phyloP scores from a whole-genome alignment of 2,797 vertebrate genomes.

The Bucorvus abyssinicus region DNA sequence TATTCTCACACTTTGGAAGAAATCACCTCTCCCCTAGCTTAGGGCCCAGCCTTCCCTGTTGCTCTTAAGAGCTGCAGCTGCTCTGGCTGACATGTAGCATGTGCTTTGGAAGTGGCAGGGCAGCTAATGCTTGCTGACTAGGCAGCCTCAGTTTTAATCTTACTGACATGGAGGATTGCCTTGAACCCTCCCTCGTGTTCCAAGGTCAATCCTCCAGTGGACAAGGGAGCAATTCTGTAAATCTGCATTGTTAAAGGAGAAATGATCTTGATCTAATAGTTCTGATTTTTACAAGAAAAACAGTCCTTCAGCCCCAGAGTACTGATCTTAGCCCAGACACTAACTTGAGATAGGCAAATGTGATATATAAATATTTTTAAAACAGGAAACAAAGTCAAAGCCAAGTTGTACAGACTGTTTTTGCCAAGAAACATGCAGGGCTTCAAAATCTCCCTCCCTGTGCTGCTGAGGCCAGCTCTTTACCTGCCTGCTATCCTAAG shows the following conservation, averaged over 20 bases:
- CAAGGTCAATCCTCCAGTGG: slow-evolving; percentile 34
- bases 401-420: neutral
- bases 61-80: neutral
- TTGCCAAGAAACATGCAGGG: neutral
- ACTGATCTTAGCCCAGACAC: neutral
- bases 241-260: slow-evolving; percentile 34
- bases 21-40: neutral
- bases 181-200: neutral
- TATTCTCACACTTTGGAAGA: neutral
- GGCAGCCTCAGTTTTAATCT: slow-evolving; percentile 44
- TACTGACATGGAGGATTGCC: slow-evolving; percentile 29
- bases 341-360: neutral
- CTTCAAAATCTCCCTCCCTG: neutral
- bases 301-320: neutral
- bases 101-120: neutral
- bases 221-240: slow-evolving; percentile 26
- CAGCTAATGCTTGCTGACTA: slow-evolving; percentile 32
- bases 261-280: slow-evolving; percentile 26
- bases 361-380: neutral
- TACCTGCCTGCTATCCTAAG: neutral
- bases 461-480: neutral
- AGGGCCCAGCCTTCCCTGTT: neutral
- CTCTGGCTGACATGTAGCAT: neutral
- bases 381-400: neutral
- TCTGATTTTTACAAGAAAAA: slow-evolving; percentile 32